Evolutionary conservation across 2,113 vertebrate genomes (phyloP), one percentile per base, ranked within the genome.

Genomic region (Syrmaticus mikado): DNA sequence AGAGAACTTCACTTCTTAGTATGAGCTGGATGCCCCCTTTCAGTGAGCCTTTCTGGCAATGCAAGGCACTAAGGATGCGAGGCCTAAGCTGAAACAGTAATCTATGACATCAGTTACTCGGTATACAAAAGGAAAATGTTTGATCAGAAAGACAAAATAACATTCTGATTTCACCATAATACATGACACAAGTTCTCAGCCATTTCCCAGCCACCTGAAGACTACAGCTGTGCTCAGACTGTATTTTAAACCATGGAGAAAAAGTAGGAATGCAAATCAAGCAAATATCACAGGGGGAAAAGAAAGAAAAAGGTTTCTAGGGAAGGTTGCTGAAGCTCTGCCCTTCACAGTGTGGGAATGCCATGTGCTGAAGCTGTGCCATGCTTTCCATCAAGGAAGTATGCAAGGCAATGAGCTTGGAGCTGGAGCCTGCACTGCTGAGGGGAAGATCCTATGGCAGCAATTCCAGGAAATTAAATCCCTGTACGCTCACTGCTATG

Each of bases 401-500:
- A 24, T 11, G 3, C 0, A 3, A 21, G 61, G 67, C 30, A 21
- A n/a, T 1, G 45, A 65, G 16, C 22, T 4, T 13, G 3, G 45
- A 17, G 15, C 25, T 3, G 0, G 27, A 17, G 34, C 45, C 0
- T 17, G 25, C n/a, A 58, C 70, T 1, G 62, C 6, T 57, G 65
- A 20, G 53, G 48, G 80, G 13, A 53, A 50, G 65, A 61, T 28
- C 13, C 4, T 0, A 10, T 0, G 20, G 84, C 11, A 28, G 79
- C 66, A 67, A 62, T 6, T 76, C 21, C 0, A 30, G 53, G 10
- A 38, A 65, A 93, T 84, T 1, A 71, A 90, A 94, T 50, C 84
- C 38, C 24, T 40, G 24, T 0, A 38, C 1, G 0, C 45, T 72
- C 15, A 1, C 38, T 8, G 76, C 64, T 52, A 0, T 0, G 1